A percentile compares a stretch with the other conserved stretches of the same genome.
phyloP scores from a whole-genome alignment of 2,888 invertebrate species.

The Mechanitis mazaeus region DNA sequence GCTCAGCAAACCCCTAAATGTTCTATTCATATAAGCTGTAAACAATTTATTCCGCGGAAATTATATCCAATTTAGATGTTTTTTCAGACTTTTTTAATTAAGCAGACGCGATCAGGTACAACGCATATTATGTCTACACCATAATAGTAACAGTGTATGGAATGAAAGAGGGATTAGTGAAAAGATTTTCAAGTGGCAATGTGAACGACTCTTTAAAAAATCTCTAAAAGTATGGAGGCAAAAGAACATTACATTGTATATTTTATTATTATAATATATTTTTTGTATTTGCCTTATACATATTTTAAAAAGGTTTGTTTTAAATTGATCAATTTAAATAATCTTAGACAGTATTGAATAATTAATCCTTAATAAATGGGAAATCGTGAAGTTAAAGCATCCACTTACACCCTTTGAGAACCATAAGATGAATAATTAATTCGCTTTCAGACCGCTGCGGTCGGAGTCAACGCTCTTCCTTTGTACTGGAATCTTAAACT shows the following conservation, averaged over 20 bases:
- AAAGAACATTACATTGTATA: too few species aligned
- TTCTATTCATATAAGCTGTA: too few species aligned
- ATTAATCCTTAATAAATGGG: neutral
- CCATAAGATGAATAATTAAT: slow-evolving; percentile 10
- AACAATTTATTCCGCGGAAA: too few species aligned
- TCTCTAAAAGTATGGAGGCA: neutral
- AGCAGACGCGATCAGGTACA: too few species aligned
- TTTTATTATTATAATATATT: neutral
- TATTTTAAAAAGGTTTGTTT: too few species aligned
- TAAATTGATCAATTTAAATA: neutral
- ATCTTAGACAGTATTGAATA: neutral
- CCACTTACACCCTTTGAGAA: neutral
- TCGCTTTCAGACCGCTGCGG: slow-evolving; percentile 10
- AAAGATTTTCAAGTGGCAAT: neutral
- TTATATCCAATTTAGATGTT: too few species aligned
- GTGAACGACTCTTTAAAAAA: neutral
- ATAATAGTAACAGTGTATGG: neutral
- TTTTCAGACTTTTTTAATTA: too few species aligned
- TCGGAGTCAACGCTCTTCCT: slow-evolving; percentile 11
- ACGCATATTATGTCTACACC: neutral
- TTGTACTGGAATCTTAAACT: slow-evolving; percentile 14
- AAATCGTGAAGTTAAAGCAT: neutral
- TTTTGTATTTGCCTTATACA: too few species aligned
- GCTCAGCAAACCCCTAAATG: too few species aligned
- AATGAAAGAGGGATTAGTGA: neutral